A percentile compares a stretch with the other conserved stretches of the same genome.
Evolutionary conservation across 2,797 vertebrate genomes (phyloP).

Genomic region (Thaleichthys pacificus): DNA sequence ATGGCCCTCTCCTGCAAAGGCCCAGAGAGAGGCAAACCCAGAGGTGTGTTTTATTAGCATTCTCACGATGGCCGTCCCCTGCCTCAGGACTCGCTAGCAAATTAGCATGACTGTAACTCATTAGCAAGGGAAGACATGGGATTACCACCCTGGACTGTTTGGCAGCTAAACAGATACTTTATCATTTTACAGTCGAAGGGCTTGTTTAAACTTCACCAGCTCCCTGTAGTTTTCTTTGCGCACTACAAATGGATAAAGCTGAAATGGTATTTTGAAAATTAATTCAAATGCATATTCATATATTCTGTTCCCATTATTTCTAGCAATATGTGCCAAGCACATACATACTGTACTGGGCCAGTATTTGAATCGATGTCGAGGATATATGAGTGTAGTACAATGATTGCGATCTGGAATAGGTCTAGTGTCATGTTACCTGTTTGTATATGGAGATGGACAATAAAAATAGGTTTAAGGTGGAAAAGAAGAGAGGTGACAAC

Average conservation of each 20-base stretch:
- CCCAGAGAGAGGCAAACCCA: conserved; percentile 43
- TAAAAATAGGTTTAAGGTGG: not conserved
- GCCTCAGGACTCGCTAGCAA: conserved; percentile 53
- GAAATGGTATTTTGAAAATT: no score
- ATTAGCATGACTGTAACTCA: conserved; percentile 69
- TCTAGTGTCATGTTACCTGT: not conserved
- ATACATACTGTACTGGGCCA: not conserved
- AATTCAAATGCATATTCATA: no score
- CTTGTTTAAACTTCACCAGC: conserved; percentile 65
- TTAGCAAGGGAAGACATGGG: conserved; percentile 64
- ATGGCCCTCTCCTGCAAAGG: not conserved
- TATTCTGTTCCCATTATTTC: no score
- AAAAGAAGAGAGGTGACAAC: not conserved
- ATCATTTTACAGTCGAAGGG: conserved; percentile 69
- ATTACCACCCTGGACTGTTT: conserved; percentile 66
- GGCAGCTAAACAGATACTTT: conserved; percentile 65
- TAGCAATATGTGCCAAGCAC: no score
- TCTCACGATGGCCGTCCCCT: conserved; percentile 32
- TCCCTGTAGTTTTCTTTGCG: conserved; percentile 45
- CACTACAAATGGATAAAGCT: no score
- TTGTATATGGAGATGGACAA: not conserved
- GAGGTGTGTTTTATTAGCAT: conserved; percentile 66
- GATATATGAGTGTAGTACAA: no score
- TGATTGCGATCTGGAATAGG: not conserved
- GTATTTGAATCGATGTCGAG: conserved; percentile 19